These are phyloP conservation scores for Coleophora flavipennella DNA, from an alignment of 2,888 invertebrate species.

Conservation along the genomic window DNA sequence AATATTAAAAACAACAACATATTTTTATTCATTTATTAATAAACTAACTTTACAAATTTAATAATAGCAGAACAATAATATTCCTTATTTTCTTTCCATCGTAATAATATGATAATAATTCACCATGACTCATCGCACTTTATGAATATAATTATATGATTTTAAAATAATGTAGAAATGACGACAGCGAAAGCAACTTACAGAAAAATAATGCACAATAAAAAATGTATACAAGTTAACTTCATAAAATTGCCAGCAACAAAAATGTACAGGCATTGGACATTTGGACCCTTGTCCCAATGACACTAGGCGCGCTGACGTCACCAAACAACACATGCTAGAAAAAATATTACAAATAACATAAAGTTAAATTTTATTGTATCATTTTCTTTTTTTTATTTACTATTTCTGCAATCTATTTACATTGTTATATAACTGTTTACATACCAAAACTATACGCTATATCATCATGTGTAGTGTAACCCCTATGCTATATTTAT, in stretches of 20 bases:
- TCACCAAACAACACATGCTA: slow-evolving; percentile 39
- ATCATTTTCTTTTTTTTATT: slow-evolving; percentile 61
- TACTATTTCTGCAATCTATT: slow-evolving; percentile 62
- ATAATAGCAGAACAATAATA: slow-evolving; percentile 74
- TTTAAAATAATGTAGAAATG: slow-evolving; percentile 70
- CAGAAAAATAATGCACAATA: slow-evolving; percentile 67
- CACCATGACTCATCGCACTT: slow-evolving; percentile 67
- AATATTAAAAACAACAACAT: slow-evolving; percentile 41
- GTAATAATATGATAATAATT: slow-evolving; percentile 67
- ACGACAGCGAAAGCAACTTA: slow-evolving; percentile 72
- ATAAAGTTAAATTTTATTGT: slow-evolving; percentile 64
- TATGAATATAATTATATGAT: slow-evolving; percentile 71
- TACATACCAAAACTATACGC: slow-evolving; percentile 68
- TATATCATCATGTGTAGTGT: slow-evolving; percentile 62
- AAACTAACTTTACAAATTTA: slow-evolving; percentile 74
- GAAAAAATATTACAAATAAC: slow-evolving; percentile 63
- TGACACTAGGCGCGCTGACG: slow-evolving; percentile 18
- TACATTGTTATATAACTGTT: slow-evolving; percentile 63
- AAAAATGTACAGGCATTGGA: slow-evolving; percentile 34
- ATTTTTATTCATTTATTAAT: slow-evolving; percentile 72
- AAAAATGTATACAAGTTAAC: slow-evolving; percentile 31
- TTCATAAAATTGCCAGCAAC: slow-evolving; percentile 52
- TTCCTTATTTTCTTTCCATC: slow-evolving; percentile 72
- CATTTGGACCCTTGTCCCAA: slow-evolving; percentile 34
- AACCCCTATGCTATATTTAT: slow-evolving; percentile 68